Conservation (phyloP, 2,797 vertebrate genomes). For the Urosaurus nigricauda region DNA sequence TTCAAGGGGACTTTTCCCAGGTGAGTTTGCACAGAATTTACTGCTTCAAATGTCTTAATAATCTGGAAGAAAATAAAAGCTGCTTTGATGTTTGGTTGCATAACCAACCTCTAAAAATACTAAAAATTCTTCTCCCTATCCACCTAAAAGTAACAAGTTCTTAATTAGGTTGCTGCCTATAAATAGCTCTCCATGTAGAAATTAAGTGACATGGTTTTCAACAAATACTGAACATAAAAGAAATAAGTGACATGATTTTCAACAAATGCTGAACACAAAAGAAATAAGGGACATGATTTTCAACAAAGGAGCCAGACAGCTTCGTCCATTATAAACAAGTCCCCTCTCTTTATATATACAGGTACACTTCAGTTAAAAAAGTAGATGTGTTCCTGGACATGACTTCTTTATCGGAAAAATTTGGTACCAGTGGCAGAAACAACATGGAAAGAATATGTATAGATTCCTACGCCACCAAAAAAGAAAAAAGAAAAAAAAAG, state of each 20-base stretch:
- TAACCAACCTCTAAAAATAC: slow-evolving; percentile 15
- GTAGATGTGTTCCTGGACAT: too few species aligned
- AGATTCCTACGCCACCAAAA: too few species aligned
- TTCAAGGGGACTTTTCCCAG: neutral
- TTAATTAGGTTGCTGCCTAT: neutral
- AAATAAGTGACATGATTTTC: slow-evolving; percentile 5
- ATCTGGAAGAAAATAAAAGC: neutral
- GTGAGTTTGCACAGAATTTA: neutral
- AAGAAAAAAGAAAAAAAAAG: too few species aligned
- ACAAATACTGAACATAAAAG: slow-evolving; percentile 13
- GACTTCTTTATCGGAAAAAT: too few species aligned
- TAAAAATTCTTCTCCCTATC: neutral
- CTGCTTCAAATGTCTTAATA: neutral
- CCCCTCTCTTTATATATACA: neutral
- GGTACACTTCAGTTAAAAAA: too few species aligned
- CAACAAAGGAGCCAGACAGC: neutral
- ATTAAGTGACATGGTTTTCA: slow-evolving; percentile 8
- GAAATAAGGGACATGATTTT: too few species aligned
- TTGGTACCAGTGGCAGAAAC: too few species aligned
- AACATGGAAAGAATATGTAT: too few species aligned
- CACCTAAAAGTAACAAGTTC: slow-evolving; percentile 43
- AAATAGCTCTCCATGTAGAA: neutral
- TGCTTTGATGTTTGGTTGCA: slow-evolving; percentile 32
- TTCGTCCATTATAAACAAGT: neutral
- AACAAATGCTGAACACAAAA: slow-evolving; percentile 12